Evolutionary conservation across 2,888 invertebrate genomes (phyloP).

Genomic region (Candidula unifasciata): DNA sequence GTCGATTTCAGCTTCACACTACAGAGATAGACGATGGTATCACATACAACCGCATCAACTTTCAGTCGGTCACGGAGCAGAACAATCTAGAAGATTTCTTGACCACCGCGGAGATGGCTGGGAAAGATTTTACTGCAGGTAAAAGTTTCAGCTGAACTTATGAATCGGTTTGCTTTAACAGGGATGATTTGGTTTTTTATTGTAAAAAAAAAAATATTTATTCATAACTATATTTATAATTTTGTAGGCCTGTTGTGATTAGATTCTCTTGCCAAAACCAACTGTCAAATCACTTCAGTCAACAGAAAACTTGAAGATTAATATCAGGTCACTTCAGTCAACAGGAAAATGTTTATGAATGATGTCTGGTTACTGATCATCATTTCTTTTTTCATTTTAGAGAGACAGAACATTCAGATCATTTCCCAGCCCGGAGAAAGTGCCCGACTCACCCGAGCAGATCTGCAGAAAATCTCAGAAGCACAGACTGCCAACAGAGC

Average conservation of each 20-base stretch:
- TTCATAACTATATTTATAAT: no score
- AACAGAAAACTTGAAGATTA: no score
- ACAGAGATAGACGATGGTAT: conserved; percentile 93
- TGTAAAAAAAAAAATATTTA: not conserved
- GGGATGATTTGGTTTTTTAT: not conserved
- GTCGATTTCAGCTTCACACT: conserved; percentile 84
- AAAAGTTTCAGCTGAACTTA: conserved; percentile 28
- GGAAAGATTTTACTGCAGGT: conserved; percentile 89
- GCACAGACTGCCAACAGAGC: conserved; percentile 78
- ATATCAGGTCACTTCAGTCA: no score
- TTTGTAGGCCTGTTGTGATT: no score
- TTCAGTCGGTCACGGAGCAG: conserved; percentile 94
- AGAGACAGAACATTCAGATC: conserved; percentile 90
- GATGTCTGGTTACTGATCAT: not conserved
- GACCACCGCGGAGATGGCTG: conserved; percentile 94
- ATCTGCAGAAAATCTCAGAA: conserved; percentile 75
- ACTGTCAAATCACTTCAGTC: no score
- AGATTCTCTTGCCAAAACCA: no score
- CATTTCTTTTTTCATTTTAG: conserved; percentile 81
- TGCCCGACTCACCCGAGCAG: conserved; percentile 82
- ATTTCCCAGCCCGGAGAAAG: conserved; percentile 81
- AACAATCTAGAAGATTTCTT: conserved; percentile 97
- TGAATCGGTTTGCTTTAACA: no score
- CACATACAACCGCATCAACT: conserved; percentile 92
- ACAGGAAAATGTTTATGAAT: no score